Evolutionary conservation across 2,797 vertebrate genomes (phyloP).

Genomic region (Anguilla pacifica): DNA sequence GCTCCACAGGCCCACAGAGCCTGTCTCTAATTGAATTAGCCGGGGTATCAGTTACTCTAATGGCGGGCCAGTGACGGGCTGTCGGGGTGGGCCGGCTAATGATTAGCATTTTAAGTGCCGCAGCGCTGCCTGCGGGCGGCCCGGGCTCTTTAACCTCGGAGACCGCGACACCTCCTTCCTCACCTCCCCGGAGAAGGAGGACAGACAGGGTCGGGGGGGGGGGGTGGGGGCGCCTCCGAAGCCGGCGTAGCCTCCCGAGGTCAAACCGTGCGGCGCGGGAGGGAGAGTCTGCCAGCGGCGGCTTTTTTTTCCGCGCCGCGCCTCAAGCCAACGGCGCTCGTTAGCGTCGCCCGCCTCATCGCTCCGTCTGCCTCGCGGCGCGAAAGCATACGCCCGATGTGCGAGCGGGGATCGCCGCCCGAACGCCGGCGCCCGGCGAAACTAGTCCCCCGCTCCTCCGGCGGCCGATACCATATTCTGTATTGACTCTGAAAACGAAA

Average conservation of each 20-base stretch:
- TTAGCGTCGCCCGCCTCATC: not conserved
- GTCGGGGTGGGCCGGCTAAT: slow-evolving; percentile 1
- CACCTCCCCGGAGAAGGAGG: slow-evolving; percentile 1
- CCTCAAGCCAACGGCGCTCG: not conserved
- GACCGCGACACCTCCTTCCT: slow-evolving; percentile 13
- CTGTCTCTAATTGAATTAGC: slow-evolving; percentile 28
- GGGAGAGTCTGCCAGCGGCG: slow-evolving; percentile 33
- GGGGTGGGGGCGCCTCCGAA: not conserved
- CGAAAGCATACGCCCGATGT: not conserved
- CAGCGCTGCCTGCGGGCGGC: not conserved
- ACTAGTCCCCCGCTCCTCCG: not conserved
- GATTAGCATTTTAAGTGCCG: not conserved
- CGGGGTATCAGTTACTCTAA: slow-evolving; percentile 25
- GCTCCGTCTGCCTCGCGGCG: not conserved
- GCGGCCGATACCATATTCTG: not conserved
- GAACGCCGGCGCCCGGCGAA: not conserved
- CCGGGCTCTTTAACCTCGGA: not conserved
- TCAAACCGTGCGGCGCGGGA: not conserved
- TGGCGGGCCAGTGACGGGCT: slow-evolving; percentile 6
- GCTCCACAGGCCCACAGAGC: not conserved
- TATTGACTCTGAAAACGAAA: not conserved
- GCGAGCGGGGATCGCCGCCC: not conserved
- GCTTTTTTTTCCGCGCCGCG: slow-evolving; percentile 23
- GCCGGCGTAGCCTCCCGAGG: not conserved
- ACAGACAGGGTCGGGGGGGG: not conserved